Percentiles rank a stretch among this genome's conserved stretches.
Conservation (phyloP, 2,797 vertebrate species). For the Lepus townsendii region DNA sequence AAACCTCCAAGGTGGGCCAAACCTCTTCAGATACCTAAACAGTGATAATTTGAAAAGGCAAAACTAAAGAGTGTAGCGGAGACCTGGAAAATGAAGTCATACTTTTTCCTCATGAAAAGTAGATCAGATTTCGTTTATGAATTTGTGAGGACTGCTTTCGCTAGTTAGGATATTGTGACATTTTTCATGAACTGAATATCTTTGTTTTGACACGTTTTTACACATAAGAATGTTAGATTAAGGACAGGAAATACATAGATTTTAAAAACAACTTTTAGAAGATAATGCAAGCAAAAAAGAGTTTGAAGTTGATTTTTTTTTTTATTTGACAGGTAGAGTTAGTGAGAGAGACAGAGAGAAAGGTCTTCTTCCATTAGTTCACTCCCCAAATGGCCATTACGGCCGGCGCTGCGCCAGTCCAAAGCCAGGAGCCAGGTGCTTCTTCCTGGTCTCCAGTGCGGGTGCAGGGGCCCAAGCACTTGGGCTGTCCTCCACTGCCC, state of each 20-base stretch:
- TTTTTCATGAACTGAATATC: constrained; percentile 21
- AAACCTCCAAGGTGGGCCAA: background rate
- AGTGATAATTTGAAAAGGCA: background rate
- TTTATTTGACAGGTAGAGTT: too few relatives aligned
- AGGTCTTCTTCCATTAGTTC: too few relatives aligned
- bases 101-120: constrained; percentile 16
- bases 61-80: background rate
- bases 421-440: too few relatives aligned
- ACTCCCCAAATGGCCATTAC: too few relatives aligned
- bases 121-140: background rate
- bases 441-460: too few relatives aligned
- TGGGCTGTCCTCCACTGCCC: too few relatives aligned
- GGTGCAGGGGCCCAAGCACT: too few relatives aligned
- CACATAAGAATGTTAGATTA: constrained; percentile 4
- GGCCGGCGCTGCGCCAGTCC: too few relatives aligned
- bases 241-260: background rate
- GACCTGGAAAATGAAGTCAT: background rate
- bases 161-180: constrained; percentile 1
- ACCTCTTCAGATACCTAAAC: background rate
- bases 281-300: background rate
- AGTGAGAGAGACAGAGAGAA: too few relatives aligned
- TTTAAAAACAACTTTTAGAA: background rate
- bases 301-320: background rate
- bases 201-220: constrained; percentile 18
- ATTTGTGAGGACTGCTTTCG: constrained; percentile 33